Base-by-base conservation (phyloP, 2,797 vertebrate genomes). In the Squalus acanthias region DNA sequence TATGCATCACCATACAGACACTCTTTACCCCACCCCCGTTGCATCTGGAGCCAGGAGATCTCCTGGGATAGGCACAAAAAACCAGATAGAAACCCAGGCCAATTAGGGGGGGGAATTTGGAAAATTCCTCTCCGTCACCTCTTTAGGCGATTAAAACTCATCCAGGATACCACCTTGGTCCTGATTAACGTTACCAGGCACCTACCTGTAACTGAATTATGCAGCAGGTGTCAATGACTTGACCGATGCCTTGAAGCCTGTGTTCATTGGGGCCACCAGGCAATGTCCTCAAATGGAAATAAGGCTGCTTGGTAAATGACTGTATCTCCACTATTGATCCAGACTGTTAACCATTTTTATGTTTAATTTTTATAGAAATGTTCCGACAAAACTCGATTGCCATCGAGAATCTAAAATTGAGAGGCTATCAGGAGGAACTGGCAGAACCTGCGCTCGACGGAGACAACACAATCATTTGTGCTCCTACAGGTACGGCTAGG, bases 391-490 rank as follows among this genome's bases (percentile, higher is more conserved):
- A 60, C 46, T 74, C 70, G 6, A 1, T 3, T 76, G 94, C 3
- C 29, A 12, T 76, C 3, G 12, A 95, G 50, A 29, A 76, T 95
- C 12, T 63, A 33, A 96, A 96, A 82, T 96, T 97, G 96, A 96
- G 97, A 96, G 97, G 93, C 33, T 98, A 98, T 96, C 98, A 98
- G 96, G 95, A 17, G 72, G 98, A 98, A 96, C 97, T 98, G 46
- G 97, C 97, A 3, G 96, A 97, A 76, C 97, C 98, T 94, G 98
- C 97, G 70, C 12, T 97, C 15, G 57, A 29, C 17, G 98, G 98
- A 85, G 98, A 98, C 97, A 98, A 98, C 63, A 98, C 98, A 76
- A 89, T 98, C 65, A 97, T 98, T 96, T 98, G 97, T 97, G 98
- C 98, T 63, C 94, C 94, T 29, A 95, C 94, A 76, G 94, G 94